Conservation (phyloP, 2,888 invertebrate genomes). For the Anticlea derivata region DNA sequence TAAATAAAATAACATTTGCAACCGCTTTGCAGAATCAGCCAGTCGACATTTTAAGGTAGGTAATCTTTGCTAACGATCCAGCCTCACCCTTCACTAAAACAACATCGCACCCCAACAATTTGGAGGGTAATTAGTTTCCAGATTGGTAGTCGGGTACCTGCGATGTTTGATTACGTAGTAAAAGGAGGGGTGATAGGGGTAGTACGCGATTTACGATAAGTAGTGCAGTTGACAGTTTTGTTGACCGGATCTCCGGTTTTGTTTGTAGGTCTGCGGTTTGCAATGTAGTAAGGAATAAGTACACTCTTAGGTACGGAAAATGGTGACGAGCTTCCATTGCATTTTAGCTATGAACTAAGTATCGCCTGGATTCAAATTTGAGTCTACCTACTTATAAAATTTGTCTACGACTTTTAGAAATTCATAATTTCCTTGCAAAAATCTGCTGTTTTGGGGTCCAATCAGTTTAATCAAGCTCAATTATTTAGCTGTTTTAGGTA, state of each 20-base stretch:
- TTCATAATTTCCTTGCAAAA: too few species aligned
- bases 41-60: constrained; percentile 50
- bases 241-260: neutral
- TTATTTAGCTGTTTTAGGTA: too few species aligned
- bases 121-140: constrained; percentile 57
- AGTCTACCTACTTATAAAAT: too few species aligned
- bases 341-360: neutral
- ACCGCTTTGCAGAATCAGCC: constrained; percentile 6
- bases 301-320: neutral
- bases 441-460: too few species aligned
- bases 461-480: too few species aligned
- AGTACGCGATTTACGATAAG: constrained; percentile 17
- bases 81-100: constrained; percentile 56
- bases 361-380: too few species aligned
- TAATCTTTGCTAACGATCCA: constrained; percentile 61
- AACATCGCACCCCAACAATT: constrained; percentile 60
- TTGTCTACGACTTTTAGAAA: too few species aligned
- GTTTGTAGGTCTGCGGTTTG: neutral
- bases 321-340: constrained; percentile 7
- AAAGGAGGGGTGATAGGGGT: constrained; percentile 21
- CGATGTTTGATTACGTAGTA: constrained; percentile 35
- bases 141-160: constrained; percentile 44
- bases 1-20: neutral
- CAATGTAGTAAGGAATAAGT: neutral
- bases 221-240: constrained; percentile 12